Base-by-base conservation (phyloP, 1,140 invertebrate genomes). In the Caerostris darwini region DNA sequence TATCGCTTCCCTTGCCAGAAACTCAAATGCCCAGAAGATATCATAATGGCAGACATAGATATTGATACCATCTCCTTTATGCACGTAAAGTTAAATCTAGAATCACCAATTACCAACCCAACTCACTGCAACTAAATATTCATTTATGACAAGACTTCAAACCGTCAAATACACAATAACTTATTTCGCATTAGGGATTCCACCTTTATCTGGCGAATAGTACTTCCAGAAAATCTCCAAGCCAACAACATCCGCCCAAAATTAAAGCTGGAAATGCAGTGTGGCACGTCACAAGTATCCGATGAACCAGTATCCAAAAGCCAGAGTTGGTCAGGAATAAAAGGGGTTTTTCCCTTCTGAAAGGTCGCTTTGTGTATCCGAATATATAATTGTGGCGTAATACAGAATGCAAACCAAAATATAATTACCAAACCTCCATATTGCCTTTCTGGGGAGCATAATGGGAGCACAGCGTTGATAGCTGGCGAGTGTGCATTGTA, bases 361-460 rank as follows among this genome's bases (percentile, higher is more conserved):
- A 87, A 87, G 85, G 58, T 34, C 50, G 57, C 85, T 87, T 59
- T 59, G 85, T 87, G 58, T 87, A 87, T 59, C 85, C 58, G 85
- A 87, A 87, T 59, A 87, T 87, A 87, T 87, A 87, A 87, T 87
- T 87, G 85, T 59, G 19, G 19, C 34, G 85, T 87, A 34, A 87
- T 87, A 87, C 58, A 64, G 58, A 87, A 87, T 87, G 85, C 64
- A 87, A 87, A 87, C 85, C 58, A 6, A 59, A 87, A 87, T 59
- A 58, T 34, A 64, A 64, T 64, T 87, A 87, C 85, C 19, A 50
- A 34, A n/a, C 85, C 14, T 58, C 6, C 19, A 86, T 58, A 86
- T 14, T 77, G 71, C 50, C 34, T 77, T 77, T 8, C 71, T 77
- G 8, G 4, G 2, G 17, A 87, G 85, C 7, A 53, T 19, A 50